A percentile compares a stretch with the other conserved stretches of the same genome.
Evolutionary conservation across 1,140 invertebrate species (phyloP).

Genomic region (Drosophila nasuta): DNA sequence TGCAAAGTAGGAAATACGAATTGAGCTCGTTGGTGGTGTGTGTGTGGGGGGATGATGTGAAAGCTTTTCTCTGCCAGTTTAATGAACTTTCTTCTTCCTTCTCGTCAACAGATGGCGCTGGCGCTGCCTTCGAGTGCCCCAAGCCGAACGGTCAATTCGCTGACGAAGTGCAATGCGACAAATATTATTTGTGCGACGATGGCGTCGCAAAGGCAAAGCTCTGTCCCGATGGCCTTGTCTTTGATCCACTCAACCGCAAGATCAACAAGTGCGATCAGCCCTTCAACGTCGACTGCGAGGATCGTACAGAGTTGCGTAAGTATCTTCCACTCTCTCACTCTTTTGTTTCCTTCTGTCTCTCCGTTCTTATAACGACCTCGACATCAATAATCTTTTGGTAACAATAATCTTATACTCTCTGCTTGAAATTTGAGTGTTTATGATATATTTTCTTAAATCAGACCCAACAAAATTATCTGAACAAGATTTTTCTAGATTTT

Average conservation of each 20-base stretch:
- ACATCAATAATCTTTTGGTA: no score
- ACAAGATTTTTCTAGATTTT: no score
- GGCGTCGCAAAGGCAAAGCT: conserved; percentile 90
- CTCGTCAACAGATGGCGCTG: conserved; percentile 79
- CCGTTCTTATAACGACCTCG: no score
- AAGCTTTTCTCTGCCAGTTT: conserved; percentile 33
- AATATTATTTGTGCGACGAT: conserved; percentile 92
- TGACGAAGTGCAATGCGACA: conserved; percentile 92
- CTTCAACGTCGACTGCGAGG: conserved; percentile 95
- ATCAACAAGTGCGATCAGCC: conserved; percentile 96
- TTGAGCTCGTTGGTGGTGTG: background rate
- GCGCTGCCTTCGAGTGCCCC: conserved; percentile 89
- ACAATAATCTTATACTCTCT: no score
- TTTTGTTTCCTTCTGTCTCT: background rate
- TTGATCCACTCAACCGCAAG: conserved; percentile 92
- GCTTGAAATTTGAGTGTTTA: no score
- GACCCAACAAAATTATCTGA: no score
- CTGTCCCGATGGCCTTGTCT: conserved; percentile 94
- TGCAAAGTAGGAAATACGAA: conserved; percentile 51
- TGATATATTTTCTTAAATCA: no score
- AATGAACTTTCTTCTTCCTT: conserved; percentile 36
- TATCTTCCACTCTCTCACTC: conserved; percentile 53
- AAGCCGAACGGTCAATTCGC: conserved; percentile 91
- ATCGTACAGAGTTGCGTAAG: conserved; percentile 94
- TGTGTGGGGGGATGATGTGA: conserved; percentile 9